These are phyloP conservation scores for Ciconia boyciana DNA, from an alignment of 2,113 vertebrate genomes.

Conservation along the genomic window DNA sequence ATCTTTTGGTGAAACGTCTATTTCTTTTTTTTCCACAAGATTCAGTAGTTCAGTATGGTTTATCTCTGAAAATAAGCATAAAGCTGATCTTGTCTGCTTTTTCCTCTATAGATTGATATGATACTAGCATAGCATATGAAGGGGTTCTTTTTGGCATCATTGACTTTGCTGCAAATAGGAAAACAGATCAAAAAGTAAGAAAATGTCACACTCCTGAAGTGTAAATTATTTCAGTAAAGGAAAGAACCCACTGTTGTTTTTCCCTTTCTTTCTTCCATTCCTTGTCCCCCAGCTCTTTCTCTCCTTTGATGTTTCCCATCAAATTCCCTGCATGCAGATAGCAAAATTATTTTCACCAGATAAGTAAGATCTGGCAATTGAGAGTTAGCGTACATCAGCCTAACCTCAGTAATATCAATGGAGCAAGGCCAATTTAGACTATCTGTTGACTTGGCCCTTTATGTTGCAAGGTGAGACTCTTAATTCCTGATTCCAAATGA, in stretches of 20 bases:
- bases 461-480: neutral
- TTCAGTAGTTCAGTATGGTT: neutral
- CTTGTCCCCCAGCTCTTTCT: neutral
- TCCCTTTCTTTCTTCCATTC: neutral
- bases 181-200: slow-evolving; percentile 51
- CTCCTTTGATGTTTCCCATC: neutral
- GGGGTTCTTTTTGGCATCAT: slow-evolving; percentile 16
- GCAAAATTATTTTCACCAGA: neutral
- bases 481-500: neutral
- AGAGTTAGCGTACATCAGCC: neutral
- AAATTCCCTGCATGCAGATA: neutral
- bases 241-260: neutral
- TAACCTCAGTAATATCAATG: neutral
- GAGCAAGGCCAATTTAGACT: neutral
- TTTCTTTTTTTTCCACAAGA: neutral
- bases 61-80: slow-evolving; percentile 15
- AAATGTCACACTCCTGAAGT: slow-evolving; percentile 12
- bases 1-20: neutral
- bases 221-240: neutral
- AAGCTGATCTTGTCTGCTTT: slow-evolving; percentile 21
- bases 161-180: slow-evolving; percentile 39
- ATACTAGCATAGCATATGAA: slow-evolving; percentile 20
- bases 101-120: slow-evolving; percentile 20
- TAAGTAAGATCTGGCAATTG: neutral
- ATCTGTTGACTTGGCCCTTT: neutral